phyloP scores from a whole-genome alignment of 2,888 invertebrate genomes.

The Tenthredo livida region DNA sequence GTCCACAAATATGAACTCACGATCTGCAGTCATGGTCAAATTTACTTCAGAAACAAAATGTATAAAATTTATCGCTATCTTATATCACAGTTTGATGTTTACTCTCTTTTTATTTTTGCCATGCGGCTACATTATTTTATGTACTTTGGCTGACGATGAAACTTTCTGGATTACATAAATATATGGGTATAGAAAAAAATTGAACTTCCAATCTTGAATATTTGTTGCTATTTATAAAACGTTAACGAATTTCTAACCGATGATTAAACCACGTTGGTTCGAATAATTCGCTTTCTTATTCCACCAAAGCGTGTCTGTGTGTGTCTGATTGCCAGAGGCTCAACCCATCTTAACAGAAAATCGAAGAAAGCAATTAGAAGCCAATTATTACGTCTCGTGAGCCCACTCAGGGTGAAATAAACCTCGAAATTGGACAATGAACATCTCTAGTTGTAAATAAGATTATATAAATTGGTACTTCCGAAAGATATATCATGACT shows the following conservation, averaged over 20 bases:
- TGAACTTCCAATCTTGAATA: not conserved
- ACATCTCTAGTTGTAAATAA: not conserved
- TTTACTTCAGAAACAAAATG: not conserved
- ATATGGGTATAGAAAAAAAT: not conserved
- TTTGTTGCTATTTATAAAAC: not conserved
- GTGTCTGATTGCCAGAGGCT: not conserved
- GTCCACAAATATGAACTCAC: not conserved
- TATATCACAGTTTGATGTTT: too few relatives aligned
- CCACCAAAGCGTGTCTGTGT: not conserved
- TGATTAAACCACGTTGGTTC: not conserved
- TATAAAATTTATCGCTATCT: not conserved
- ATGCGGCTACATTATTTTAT: not conserved
- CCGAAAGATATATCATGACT: not conserved
- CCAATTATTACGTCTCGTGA: not conserved
- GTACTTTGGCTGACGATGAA: not conserved
- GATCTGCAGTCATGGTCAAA: too few relatives aligned
- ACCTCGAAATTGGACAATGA: not conserved
- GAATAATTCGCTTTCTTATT: not conserved
- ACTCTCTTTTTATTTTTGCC: too few relatives aligned
- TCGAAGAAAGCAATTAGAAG: slow-evolving; percentile 41
- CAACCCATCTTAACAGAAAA: not conserved
- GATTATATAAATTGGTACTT: not conserved
- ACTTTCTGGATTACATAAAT: not conserved
- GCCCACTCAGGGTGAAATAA: not conserved
- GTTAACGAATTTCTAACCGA: not conserved